These are phyloP conservation scores for Macroteleia sp. DNA, from an alignment of 2,888 invertebrate genomes.

Conservation along the genomic window DNA sequence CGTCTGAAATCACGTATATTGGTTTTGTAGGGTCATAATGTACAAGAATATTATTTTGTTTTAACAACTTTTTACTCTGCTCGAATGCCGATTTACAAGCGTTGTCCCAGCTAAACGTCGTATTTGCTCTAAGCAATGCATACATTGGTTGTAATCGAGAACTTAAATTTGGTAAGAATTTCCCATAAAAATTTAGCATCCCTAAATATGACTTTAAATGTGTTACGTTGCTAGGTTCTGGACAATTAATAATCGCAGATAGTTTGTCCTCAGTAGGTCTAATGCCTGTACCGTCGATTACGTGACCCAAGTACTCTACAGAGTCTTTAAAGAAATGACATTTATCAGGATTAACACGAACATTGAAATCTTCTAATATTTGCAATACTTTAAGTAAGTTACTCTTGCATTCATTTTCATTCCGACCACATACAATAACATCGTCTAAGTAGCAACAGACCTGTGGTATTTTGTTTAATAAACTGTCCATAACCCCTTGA, in stretches of 20 bases:
- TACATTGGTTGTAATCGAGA: conserved; percentile 36
- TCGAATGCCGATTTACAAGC: background rate
- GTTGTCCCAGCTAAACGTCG: background rate
- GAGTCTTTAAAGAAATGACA: conserved; percentile 9
- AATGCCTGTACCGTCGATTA: conserved; percentile 15
- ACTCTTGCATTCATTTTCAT: no score
- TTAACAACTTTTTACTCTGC: no score
- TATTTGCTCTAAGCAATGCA: conserved; percentile 1
- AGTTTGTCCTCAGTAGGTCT: conserved; percentile 35
- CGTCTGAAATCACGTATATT: conserved; percentile 70
- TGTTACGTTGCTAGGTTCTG: conserved; percentile 57
- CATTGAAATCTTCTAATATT: no score
- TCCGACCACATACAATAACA: no score
- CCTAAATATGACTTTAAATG: conserved; percentile 72
- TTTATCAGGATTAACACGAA: no score
- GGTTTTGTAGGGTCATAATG: no score
- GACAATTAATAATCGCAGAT: conserved; percentile 13
- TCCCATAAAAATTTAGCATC: conserved; percentile 74
- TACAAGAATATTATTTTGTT: no score
- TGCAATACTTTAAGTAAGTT: no score
- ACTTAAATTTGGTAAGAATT: conserved; percentile 65
- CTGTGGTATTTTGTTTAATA: no score
- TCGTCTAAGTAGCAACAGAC: no score
- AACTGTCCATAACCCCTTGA: no score
- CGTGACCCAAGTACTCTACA: conserved; percentile 24